These are phyloP conservation scores for Machaerirhynchus nigripectus DNA, from an alignment of 2,113 vertebrate species.

Conservation along the genomic window DNA sequence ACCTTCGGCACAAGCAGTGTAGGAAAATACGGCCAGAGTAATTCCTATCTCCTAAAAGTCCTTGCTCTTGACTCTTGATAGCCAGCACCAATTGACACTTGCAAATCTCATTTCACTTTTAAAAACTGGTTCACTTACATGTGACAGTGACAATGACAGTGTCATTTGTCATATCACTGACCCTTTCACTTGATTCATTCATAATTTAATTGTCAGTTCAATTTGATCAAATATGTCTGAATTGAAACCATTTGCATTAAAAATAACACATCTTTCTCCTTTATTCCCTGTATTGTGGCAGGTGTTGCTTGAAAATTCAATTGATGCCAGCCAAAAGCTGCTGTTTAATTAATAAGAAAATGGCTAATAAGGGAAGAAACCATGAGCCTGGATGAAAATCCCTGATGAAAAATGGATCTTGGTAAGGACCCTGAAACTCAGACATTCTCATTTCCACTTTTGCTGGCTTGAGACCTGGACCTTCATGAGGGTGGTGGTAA, in stretches of 20 bases:
- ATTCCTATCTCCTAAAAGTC: background rate
- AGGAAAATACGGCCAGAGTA: rapidly evolving
- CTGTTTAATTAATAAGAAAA: constrained; percentile 12
- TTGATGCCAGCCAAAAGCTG: background rate
- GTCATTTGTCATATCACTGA: background rate
- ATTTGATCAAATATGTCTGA: constrained; percentile 5
- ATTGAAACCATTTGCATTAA: constrained; percentile 13
- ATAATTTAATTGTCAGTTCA: constrained; percentile 10
- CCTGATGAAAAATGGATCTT: background rate
- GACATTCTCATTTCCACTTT: background rate
- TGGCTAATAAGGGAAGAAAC: background rate
- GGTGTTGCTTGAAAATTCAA: background rate
- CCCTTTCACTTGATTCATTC: background rate
- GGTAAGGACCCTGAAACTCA: background rate
- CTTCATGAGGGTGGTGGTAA: rapidly evolving
- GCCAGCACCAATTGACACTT: background rate
- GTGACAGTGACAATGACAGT: background rate
- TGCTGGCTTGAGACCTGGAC: background rate
- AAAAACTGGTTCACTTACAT: background rate
- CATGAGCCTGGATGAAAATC: background rate
- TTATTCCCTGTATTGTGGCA: background rate
- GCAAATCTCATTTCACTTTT: background rate
- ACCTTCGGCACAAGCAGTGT: rapidly evolving
- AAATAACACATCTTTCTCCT: background rate
- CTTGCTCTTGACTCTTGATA: background rate